Base-by-base conservation (phyloP, 2,797 vertebrate genomes). In the Tarsius wallacei region DNA sequence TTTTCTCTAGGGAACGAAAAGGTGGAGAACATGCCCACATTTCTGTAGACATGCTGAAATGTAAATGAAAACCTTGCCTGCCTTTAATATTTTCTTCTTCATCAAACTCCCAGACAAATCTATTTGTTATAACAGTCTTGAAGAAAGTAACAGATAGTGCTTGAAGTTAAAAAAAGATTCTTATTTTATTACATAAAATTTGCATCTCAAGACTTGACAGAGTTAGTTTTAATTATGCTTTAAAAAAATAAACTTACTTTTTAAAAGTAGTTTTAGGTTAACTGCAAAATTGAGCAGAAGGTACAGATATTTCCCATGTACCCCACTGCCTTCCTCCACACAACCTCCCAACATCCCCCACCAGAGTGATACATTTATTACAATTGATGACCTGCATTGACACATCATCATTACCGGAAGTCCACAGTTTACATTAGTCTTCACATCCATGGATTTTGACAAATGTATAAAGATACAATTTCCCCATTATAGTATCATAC, bases 61-160 rank as follows among this genome's bases (percentile, higher is more conserved):
- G 8, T 51, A 51, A 68, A 76, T 19, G 28, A 49, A 91, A 94
- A 66, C 4, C 24, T 51, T 28, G 68, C 7, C 42, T 36, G 31
- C 7, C 80, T 90, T 19, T 28, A 70, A 47, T 15, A 24, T 96
- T 87, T 76, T 74, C 13, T 92, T 55, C 16, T 16, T 84, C 68
- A 49, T 87, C 36, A 68, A 68, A 82, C 15, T 88, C 4, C 7
- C 33, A 78, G 51, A 33, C 16, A 70, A 63, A 90, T 85, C 15
- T 74, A 10, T 33, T 66, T 68, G 42, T 71, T 59, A 6, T 4
- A 26, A 84, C 42, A 17, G 84, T 73, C 17, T 33, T 68, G 19
- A 86, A 78, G 85, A 85, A 91, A 73, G 28, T 36, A 71, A 81
- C n/a, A 93, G 61, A 55, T 15, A 76, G 90, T 33, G 24, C 24